Percentiles rank a stretch among this genome's conserved stretches.
Evolutionary conservation across 2,113 vertebrate genomes (phyloP).

Genomic region (Trachemys scripta): DNA sequence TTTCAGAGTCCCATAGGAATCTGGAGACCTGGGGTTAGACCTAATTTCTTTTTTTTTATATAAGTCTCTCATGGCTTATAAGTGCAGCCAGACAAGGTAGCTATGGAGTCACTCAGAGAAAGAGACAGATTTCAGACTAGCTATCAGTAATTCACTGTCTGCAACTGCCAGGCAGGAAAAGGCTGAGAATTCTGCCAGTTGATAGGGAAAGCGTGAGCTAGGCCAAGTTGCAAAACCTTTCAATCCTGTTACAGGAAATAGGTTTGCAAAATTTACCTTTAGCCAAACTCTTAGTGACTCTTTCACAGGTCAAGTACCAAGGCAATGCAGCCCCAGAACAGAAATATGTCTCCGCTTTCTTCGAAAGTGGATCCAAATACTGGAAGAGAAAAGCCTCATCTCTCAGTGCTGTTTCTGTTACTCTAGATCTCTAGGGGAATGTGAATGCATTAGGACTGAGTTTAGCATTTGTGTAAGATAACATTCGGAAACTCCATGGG

Average conservation of each 20-base stretch:
- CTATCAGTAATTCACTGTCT: conserved; percentile 65
- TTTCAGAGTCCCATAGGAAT: conserved; percentile 73
- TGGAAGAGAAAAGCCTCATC: not conserved
- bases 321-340: not conserved
- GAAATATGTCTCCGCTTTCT: fast-evolving
- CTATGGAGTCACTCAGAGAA: conserved; percentile 34
- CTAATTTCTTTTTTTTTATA: conserved; percentile 23
- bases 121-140: conserved; percentile 55
- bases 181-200: conserved; percentile 58
- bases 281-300: fast-evolving
- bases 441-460: fast-evolving
- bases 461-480: not conserved
- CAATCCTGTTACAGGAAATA: not conserved
- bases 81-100: conserved; percentile 46
- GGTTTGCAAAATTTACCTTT: not conserved
- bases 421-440: conserved; percentile 9
- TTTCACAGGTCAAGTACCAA: not conserved
- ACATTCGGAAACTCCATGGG: not conserved
- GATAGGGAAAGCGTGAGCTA: conserved; percentile 49
- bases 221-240: conserved; percentile 3
- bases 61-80: conserved; percentile 13
- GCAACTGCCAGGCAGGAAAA: conserved; percentile 72
- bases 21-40: conserved; percentile 29
- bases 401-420: not conserved
- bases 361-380: fast-evolving